Conservation (phyloP, 2,888 invertebrate genomes). For the Chrysolina americana region DNA sequence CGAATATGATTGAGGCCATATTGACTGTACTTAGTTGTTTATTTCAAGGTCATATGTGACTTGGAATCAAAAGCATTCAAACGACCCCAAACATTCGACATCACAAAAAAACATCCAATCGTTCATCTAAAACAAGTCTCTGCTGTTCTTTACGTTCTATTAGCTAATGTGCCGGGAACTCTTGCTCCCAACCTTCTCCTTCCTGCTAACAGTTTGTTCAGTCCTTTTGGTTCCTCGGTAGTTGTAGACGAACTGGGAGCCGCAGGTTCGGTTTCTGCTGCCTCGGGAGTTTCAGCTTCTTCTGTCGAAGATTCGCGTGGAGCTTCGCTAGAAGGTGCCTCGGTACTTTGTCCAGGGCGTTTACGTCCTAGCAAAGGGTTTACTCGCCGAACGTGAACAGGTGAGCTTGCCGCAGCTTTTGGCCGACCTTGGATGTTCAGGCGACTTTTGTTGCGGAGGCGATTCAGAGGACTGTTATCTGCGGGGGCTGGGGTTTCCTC, state of each 20-base stretch:
- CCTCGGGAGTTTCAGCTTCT: constrained; percentile 56
- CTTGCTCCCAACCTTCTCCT: constrained; percentile 77
- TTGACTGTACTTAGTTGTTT: background rate
- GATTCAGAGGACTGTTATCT: constrained; percentile 66
- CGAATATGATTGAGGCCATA: too few relatives aligned
- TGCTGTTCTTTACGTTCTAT: constrained; percentile 33
- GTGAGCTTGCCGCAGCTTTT: constrained; percentile 70
- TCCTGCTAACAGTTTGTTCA: constrained; percentile 79
- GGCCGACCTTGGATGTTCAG: constrained; percentile 71
- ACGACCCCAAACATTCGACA: constrained; percentile 7
- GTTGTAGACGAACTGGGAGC: constrained; percentile 58
- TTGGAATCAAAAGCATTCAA: background rate
- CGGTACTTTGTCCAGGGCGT: constrained; percentile 64
- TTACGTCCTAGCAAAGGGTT: constrained; percentile 74
- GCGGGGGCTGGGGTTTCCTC: constrained; percentile 61
- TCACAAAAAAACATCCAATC: background rate
- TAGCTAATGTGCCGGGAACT: constrained; percentile 69
- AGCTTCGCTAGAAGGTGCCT: constrained; percentile 64
- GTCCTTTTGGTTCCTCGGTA: constrained; percentile 73
- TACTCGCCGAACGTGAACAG: constrained; percentile 72
- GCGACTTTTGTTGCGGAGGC: constrained; percentile 68
- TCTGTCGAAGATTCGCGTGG: constrained; percentile 56
- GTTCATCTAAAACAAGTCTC: constrained; percentile 32
- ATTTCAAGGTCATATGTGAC: background rate
- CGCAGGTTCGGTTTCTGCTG: constrained; percentile 57